Evolutionary conservation across 2,888 invertebrate species (phyloP).

Genomic region (Parasteatoda lunata): DNA sequence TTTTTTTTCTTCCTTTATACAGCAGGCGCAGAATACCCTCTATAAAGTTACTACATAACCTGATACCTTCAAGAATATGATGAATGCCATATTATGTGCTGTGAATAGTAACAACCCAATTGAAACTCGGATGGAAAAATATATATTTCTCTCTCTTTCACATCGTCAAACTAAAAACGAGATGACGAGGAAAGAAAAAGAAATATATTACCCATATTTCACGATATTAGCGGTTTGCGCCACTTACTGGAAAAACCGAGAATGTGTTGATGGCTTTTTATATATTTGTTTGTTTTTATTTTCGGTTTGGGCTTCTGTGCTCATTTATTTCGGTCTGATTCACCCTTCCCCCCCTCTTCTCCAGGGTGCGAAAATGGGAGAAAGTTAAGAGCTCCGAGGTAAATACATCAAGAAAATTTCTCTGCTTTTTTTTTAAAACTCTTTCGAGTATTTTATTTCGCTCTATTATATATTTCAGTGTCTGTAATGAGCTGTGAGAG

Average conservation of each 20-base stretch:
- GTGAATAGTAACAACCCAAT: slow-evolving; percentile 48
- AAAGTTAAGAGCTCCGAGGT: not conserved
- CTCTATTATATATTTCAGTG: too few species aligned
- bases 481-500: too few species aligned
- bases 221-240: slow-evolving; percentile 35
- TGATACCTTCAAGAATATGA: slow-evolving; percentile 20
- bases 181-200: slow-evolving; percentile 27
- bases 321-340: slow-evolving; percentile 16
- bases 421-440: not conserved
- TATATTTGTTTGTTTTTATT: not conserved
- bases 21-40: not conserved
- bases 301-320: slow-evolving; percentile 11
- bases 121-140: slow-evolving; percentile 33
- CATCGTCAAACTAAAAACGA: slow-evolving; percentile 13
- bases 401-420: not conserved
- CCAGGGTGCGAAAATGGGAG: not conserved
- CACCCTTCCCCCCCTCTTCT: not conserved
- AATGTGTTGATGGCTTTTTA: slow-evolving; percentile 6
- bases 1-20: not conserved
- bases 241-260: slow-evolving; percentile 11
- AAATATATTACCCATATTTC: slow-evolving; percentile 41
- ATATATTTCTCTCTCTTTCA: not conserved
- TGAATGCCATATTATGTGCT: slow-evolving; percentile 38
- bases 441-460: too few species aligned
- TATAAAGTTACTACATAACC: not conserved